Conservation (phyloP, 2,888 invertebrate genomes). For the Caradrina kadenii region DNA sequence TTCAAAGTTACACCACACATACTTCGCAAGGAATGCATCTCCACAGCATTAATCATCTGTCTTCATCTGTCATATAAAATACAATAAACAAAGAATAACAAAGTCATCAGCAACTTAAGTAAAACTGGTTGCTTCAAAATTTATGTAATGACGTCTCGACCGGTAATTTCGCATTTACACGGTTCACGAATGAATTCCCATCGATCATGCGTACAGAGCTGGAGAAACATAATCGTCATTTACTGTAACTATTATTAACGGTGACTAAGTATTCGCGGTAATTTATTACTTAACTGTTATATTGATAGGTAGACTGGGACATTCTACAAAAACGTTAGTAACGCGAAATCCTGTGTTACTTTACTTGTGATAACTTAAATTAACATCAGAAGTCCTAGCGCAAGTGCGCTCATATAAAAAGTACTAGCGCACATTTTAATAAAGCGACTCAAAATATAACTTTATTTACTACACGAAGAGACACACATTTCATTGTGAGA, state of each 20-base stretch:
- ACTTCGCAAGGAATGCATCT: too few relatives aligned
- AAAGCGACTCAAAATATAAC: too few relatives aligned
- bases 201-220: slow-evolving; percentile 7
- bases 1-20: too few relatives aligned
- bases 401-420: too few relatives aligned
- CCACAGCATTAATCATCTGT: too few relatives aligned
- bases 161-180: slow-evolving; percentile 49
- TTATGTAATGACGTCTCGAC: neutral
- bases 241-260: slow-evolving; percentile 25
- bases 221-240: slow-evolving; percentile 34
- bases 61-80: too few relatives aligned
- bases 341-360: neutral
- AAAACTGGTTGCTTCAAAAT: slow-evolving; percentile 39
- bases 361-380: too few relatives aligned
- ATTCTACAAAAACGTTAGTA: neutral
- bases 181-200: slow-evolving; percentile 16
- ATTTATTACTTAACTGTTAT: slow-evolving; percentile 33
- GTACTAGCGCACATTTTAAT: too few relatives aligned
- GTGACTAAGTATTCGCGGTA: slow-evolving; percentile 39
- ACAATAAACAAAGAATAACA: neutral
- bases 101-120: neutral
- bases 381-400: too few relatives aligned
- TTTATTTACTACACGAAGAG: too few relatives aligned
- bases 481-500: too few relatives aligned
- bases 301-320: slow-evolving; percentile 2